Conservation (phyloP, 2,113 vertebrate genomes). For the Calonectris borealis region DNA sequence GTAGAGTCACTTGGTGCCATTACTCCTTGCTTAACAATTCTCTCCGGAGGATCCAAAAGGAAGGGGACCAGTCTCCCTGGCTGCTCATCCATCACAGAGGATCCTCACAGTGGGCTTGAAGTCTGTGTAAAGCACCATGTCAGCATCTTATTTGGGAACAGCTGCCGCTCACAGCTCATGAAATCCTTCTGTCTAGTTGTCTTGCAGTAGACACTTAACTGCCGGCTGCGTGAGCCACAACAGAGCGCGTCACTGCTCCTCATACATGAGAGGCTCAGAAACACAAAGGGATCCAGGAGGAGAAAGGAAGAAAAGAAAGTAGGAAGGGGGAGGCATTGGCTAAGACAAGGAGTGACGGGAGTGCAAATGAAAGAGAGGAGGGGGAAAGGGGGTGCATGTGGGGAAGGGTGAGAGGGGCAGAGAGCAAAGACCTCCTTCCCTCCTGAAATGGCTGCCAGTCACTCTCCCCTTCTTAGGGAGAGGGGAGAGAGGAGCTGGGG, state of each 20-base stretch:
- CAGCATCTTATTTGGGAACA: conserved; percentile 44
- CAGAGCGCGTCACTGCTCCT: conserved; percentile 30
- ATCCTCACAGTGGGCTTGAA: conserved; percentile 17
- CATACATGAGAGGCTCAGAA: background rate
- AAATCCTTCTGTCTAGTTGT: conserved; percentile 58
- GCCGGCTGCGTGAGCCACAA: conserved; percentile 39
- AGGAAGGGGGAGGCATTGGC: background rate
- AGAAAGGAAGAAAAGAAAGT: background rate
- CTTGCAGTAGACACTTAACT: conserved; percentile 55
- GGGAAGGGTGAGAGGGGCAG: background rate
- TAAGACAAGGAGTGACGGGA: background rate
- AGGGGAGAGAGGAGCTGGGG: background rate
- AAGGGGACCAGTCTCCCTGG: background rate
- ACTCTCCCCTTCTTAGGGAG: background rate
- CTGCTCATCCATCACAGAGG: conserved; percentile 27
- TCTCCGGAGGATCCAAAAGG: background rate
- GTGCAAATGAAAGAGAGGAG: background rate
- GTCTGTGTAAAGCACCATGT: conserved; percentile 6
- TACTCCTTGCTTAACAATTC: conserved; percentile 35
- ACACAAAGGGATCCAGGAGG: background rate
- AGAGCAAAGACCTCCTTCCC: background rate
- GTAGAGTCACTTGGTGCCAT: background rate
- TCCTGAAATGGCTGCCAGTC: background rate
- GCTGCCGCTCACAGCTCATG: conserved; percentile 60
- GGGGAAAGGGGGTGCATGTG: background rate